phyloP scores from a whole-genome alignment of 2,888 invertebrate species.

The Ramazzottius varieornatus region DNA sequence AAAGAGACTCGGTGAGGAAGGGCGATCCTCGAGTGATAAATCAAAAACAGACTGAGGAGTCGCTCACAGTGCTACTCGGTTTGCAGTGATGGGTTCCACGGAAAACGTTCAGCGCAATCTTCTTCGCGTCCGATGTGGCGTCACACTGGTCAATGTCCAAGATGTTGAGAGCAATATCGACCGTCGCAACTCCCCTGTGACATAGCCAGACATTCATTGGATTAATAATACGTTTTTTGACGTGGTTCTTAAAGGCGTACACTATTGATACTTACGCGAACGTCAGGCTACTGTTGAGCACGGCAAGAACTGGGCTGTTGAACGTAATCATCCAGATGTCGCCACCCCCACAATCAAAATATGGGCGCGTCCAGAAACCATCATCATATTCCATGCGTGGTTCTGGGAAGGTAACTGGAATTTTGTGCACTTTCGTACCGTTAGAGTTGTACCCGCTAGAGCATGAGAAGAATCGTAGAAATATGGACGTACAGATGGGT shows the following conservation, averaged over 20 bases:
- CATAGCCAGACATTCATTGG: constrained; percentile 3
- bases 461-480: neutral
- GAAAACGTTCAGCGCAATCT: constrained; percentile 16
- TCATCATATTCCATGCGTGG: constrained; percentile 11
- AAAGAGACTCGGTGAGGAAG: too few species aligned
- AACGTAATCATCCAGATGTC: constrained; percentile 19
- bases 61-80: constrained; percentile 14
- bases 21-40: too few species aligned
- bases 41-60: neutral
- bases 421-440: neutral
- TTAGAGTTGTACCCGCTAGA: neutral
- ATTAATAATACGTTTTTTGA: too few species aligned
- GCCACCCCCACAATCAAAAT: constrained; percentile 13
- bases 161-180: constrained; percentile 19
- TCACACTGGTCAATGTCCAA: constrained; percentile 22
- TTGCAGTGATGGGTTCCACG: constrained; percentile 19
- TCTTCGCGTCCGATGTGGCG: constrained; percentile 7
- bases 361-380: constrained; percentile 19
- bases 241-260: too few species aligned
- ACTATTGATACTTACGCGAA: constrained; percentile 1
- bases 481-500: neutral
- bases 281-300: neutral
- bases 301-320: constrained; percentile 12
- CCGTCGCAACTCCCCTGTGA: constrained; percentile 19
- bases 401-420: neutral